Conservation (phyloP, 2,113 vertebrate genomes). For the Chloroceryle aenea region DNA sequence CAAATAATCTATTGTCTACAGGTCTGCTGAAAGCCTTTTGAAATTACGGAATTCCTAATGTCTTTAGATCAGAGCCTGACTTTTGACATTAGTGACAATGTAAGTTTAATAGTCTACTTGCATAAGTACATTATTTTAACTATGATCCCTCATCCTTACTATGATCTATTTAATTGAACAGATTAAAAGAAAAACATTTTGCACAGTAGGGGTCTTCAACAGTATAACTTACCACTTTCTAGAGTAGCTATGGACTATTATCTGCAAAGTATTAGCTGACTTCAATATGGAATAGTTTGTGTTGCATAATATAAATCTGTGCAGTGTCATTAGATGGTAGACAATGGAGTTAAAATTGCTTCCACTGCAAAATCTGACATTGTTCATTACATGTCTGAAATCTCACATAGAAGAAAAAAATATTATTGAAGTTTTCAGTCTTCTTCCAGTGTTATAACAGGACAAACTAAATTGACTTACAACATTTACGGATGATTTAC, state of each 20-base stretch:
- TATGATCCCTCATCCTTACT: not conserved
- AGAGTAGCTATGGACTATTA: not conserved
- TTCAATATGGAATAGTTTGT: not conserved
- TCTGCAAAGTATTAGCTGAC: not conserved
- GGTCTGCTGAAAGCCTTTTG: not conserved
- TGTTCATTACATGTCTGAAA: accelerated
- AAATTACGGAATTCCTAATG: not conserved
- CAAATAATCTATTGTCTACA: not conserved
- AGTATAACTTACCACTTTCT: not conserved
- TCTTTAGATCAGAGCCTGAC: not conserved
- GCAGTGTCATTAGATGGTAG: not conserved
- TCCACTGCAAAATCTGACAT: not conserved
- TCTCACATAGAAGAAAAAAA: not conserved
- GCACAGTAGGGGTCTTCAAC: not conserved
- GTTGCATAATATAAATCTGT: not conserved
- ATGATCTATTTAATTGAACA: not conserved
- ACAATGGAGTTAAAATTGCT: not conserved
- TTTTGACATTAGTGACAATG: not conserved
- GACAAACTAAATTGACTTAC: not conserved
- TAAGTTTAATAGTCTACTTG: not conserved
- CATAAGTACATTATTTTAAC: not conserved
- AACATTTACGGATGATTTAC: too few relatives aligned
- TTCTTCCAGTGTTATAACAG: not conserved
- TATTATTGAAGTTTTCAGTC: not conserved
- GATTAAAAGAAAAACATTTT: not conserved